Evolutionary conservation across 2,113 vertebrate genomes (phyloP), one percentile per base, ranked within the genome.

Genomic region (Vulpes vulpes): DNA sequence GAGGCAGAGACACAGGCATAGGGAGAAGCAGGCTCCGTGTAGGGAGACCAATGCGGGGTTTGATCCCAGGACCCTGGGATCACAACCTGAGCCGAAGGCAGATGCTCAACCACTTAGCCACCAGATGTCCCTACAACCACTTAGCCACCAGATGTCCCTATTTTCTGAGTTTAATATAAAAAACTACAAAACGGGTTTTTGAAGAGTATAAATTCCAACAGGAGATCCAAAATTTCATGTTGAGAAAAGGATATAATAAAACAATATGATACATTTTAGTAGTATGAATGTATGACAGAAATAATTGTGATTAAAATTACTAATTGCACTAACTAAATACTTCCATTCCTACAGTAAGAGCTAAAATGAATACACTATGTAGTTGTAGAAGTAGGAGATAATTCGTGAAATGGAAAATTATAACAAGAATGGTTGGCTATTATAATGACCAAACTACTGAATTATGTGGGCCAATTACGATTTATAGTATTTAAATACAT

Each of bases 131-230:
- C 43, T 43, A 43, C 43, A 43, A 43, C 43, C 43, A 43, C 43
- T 43, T 43, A 43, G 43, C 43, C 43, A 43, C 43, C 43, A 43
- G 43, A 43, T 43, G 43, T 43, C 7, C 43, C 43, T 38, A 43
- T 76, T 84, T 90, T 96, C 82, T 88, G 57, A 88, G 35, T 89
- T 60, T 93, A 79, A 95, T 53, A 69, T 30, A 94, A 93, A 96
- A 74, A 81, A 17, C 12, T 89, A 27, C 11, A 93, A 95, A 87
- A 60, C 5, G 59, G 30, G 2, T 79, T 53, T 27, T 88, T 32
- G 90, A 96, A 64, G 17, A 85, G 5, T 74, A 17, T 73, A 73
- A 86, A 59, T 32, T 69, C 81, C 73, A 83, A 59, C 9, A 65
- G 53, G 7, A 89, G 59, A 89, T 59, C 62, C 32, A 90, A 71